Conservation (phyloP, 1,140 invertebrate species). For the Thaumatotibia leucotreta region DNA sequence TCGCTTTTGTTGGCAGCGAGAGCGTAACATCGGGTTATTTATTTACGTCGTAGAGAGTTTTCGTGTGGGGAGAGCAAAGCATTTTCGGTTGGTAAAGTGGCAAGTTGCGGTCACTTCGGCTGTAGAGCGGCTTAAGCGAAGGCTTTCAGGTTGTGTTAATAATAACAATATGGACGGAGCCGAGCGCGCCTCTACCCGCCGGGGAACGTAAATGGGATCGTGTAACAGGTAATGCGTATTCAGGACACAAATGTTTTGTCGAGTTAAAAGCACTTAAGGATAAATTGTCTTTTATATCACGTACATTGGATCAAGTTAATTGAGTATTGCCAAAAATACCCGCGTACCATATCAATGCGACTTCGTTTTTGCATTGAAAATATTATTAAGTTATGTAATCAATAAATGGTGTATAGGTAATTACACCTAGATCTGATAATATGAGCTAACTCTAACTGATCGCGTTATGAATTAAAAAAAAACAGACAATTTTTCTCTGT, state of each 20-base stretch:
- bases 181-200: neutral
- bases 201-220: neutral
- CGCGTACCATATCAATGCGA: neutral
- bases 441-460: too few species aligned
- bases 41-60: slow-evolving; percentile 7
- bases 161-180: neutral
- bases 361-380: neutral
- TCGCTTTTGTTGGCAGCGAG: neutral
- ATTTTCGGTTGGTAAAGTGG: slow-evolving; percentile 11
- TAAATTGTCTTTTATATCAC: neutral
- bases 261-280: neutral
- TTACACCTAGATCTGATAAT: too few species aligned
- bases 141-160: slow-evolving; percentile 1
- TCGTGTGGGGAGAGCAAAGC: slow-evolving; percentile 5
- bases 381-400: too few species aligned
- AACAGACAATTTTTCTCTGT: too few species aligned
- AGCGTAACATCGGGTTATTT: neutral
- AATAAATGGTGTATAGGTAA: too few species aligned
- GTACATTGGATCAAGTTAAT: neutral
- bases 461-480: too few species aligned
- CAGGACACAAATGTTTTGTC: neutral
- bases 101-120: slow-evolving; percentile 7
- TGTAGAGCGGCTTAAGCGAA: slow-evolving; percentile 6
- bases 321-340: neutral
- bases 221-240: slow-evolving; percentile 13